Base-by-base conservation (phyloP, 1,140 invertebrate species). In the Drosophila equinoxialis region DNA sequence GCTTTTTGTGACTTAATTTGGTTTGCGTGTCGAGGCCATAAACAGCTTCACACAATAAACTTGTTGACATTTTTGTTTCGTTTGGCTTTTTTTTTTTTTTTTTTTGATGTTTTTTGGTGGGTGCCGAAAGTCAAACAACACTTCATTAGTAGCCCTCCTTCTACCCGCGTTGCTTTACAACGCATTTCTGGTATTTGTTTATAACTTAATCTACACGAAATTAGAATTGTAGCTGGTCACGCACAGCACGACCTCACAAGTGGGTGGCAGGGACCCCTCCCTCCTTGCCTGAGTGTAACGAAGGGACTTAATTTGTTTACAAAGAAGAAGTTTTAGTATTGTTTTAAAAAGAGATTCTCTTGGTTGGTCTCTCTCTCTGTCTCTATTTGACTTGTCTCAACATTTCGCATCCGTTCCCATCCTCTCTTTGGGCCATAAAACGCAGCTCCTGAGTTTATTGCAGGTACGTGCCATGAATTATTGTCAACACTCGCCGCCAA, bases 31-130 rank as follows among this genome's bases (percentile, higher is more conserved):
- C 65, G 45, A 55, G 65, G 48, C 60, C 77, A 80, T 87, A 83
- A 87, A 87, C 83, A 87, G 83, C 77, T 87, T 87, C 83, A 77
- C 83, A 87, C 83, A 89, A 87, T 87, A 80, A 87, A 89, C 79
- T 77, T 87, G 83, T 87, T 87, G 83, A 87, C 84, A 83, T 74
- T 89, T 71, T 57, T 55, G 60, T 60, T 71, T 57, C 45, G 60
- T 60, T 70, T 59, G 33, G 60, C 57, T 58, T 17, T 30, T 37
- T 54, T 51, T 63, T 41, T 33, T 71, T 42, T 48, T 26, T 48
- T 45, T 35, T 45, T 23, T 33, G 14, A 11, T 10, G 5, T 23
- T 0, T 54, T 57, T 14, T 17, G 45, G 45, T 51, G 45, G 45
- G 7, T 51, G 48, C 45, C 33, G 55, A 67, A 71, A 86, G 68